Percentiles rank a stretch among this genome's conserved stretches.
Conservation (phyloP, 1,140 invertebrate genomes). For the Leptinotarsa lineolata region DNA sequence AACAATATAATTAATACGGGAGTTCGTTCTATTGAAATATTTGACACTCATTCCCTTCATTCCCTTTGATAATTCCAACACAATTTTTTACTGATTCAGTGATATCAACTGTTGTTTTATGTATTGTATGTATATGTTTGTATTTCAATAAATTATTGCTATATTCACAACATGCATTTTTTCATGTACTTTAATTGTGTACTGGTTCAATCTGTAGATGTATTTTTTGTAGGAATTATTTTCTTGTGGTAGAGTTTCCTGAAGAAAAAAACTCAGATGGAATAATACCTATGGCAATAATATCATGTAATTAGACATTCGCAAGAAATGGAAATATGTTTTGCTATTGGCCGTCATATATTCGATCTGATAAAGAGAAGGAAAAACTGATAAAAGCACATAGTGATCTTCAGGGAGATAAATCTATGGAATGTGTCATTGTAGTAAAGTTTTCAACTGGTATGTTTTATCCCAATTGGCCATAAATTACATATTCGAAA, state of each 20-base stretch:
- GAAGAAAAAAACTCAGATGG: neutral
- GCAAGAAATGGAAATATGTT: neutral
- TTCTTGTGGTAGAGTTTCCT: conserved; percentile 1
- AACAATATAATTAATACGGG: neutral
- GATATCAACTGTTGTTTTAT: too few relatives aligned
- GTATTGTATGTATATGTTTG: too few relatives aligned
- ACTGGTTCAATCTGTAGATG: too few relatives aligned
- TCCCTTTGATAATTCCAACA: neutral
- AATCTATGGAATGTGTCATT: neutral
- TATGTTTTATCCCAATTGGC: neutral
- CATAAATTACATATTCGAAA: too few relatives aligned
- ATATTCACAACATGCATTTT: too few relatives aligned
- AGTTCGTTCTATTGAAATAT: neutral
- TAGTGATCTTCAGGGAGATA: neutral
- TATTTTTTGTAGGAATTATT: neutral
- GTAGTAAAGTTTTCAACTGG: neutral
- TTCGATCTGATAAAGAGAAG: neutral
- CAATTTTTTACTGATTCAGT: too few relatives aligned
- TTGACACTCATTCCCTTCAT: neutral
- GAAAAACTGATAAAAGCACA: neutral
- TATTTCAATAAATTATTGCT: too few relatives aligned
- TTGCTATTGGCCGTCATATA: neutral
- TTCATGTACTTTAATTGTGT: too few relatives aligned
- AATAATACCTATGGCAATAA: neutral
- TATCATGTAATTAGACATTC: neutral